A percentile compares a stretch with the other conserved stretches of the same genome.
phyloP scores from a whole-genome alignment of 2,113 vertebrate species.

The Phrynocephalus versicolor region DNA sequence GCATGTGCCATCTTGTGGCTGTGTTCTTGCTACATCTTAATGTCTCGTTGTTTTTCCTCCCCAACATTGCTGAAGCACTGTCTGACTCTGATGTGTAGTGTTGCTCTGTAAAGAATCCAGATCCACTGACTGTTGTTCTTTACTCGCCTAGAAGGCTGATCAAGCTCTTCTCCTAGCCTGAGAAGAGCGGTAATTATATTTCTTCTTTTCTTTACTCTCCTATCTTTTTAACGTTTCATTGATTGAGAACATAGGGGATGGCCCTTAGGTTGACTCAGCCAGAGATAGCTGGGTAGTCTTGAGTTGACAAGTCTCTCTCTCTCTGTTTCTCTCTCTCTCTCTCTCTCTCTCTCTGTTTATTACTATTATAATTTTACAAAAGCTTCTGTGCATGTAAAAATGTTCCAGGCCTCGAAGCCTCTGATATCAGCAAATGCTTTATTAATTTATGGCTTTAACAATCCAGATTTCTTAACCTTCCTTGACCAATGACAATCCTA shows the following conservation, averaged over 20 bases:
- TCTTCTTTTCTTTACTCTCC: conserved; percentile 60
- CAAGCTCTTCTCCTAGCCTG: conserved; percentile 66
- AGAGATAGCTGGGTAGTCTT: conserved; percentile 72
- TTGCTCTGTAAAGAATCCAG: conserved; percentile 75
- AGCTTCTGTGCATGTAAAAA: conserved; percentile 66
- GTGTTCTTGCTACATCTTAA: conserved; percentile 82
- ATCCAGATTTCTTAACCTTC: conserved; percentile 61
- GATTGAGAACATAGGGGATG: conserved; percentile 67
- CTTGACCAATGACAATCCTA: conserved; percentile 45
- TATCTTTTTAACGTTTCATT: conserved; percentile 60
- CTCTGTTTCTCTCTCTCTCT: conserved; percentile 31
- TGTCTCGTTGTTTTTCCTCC: conserved; percentile 75
- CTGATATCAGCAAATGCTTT: conserved; percentile 53
- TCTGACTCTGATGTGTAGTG: conserved; percentile 77
- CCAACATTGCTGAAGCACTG: conserved; percentile 76
- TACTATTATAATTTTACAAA: conserved; percentile 31
- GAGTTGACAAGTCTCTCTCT: conserved; percentile 72
- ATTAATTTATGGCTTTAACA: conserved; percentile 60
- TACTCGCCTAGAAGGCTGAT: conserved; percentile 60
- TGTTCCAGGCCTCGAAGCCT: conserved; percentile 62
- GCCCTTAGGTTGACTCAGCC: conserved; percentile 70
- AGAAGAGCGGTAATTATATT: conserved; percentile 64
- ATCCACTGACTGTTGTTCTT: conserved; percentile 67
- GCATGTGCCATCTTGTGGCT: conserved; percentile 85
- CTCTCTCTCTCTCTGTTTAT: conserved; percentile 64